These are phyloP conservation scores for Lerista edwardsae DNA, from an alignment of 2,797 vertebrate genomes.

Conservation along the genomic window DNA sequence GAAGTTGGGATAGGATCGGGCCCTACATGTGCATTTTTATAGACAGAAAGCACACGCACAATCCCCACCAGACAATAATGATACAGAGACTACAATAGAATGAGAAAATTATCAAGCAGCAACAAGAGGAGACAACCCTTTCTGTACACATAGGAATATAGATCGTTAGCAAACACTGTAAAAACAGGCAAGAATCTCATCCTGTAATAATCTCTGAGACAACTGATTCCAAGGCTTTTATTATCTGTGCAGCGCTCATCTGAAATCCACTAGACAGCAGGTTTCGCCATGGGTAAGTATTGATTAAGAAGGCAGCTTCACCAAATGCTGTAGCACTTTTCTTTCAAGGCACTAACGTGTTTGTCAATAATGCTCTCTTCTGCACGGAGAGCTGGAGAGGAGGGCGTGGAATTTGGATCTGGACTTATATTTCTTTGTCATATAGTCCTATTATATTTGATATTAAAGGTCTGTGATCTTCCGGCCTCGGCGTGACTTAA, in stretches of 20 bases:
- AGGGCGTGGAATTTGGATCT: background rate
- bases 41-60: background rate
- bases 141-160: constrained; percentile 53
- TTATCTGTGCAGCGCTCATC: constrained; percentile 52
- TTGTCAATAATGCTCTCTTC: constrained; percentile 60
- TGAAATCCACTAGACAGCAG: constrained; percentile 53
- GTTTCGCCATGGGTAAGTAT: constrained; percentile 60
- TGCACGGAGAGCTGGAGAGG: rapidly evolving
- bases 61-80: background rate
- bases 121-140: constrained; percentile 15
- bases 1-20: no score
- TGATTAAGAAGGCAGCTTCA: constrained; percentile 61
- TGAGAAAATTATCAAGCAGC: background rate
- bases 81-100: rapidly evolving
- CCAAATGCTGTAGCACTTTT: constrained; percentile 29
- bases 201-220: constrained; percentile 65
- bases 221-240: constrained; percentile 71
- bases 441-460: background rate
- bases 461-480: background rate
- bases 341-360: constrained; percentile 65
- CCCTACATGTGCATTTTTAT: background rate
- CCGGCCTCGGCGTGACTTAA: background rate
- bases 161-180: constrained; percentile 68
- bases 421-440: background rate
- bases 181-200: constrained; percentile 67